Conservation (phyloP, 2,888 invertebrate genomes). For the Empis stercorea region DNA sequence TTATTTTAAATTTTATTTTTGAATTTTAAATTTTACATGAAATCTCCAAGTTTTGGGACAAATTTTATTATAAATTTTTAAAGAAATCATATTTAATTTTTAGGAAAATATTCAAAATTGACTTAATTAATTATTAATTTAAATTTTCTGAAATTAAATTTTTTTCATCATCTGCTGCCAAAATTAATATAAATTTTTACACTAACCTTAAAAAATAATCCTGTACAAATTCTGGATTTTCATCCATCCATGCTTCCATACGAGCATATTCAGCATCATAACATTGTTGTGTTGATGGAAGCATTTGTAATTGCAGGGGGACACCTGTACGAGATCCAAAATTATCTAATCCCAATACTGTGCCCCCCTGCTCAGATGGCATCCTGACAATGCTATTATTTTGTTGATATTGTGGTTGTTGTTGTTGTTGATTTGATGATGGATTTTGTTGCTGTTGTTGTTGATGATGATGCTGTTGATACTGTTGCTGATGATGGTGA, state of each 20-base stretch:
- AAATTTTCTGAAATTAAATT: no score
- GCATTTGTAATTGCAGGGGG: conserved; percentile 32
- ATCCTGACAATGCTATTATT: conserved; percentile 37
- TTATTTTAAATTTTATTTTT: no score
- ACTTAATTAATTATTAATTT: no score
- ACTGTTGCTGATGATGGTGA: no score
- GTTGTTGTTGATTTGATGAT: neutral
- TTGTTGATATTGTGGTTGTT: no score
- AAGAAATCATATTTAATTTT: no score
- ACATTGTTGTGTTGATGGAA: conserved; percentile 32
- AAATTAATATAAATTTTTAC: neutral
- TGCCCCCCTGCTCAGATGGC: conserved; percentile 50
- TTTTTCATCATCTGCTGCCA: no score
- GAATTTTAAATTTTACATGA: no score
- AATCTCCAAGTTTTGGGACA: no score
- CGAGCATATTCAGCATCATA: conserved; percentile 80
- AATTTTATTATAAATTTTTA: no score
- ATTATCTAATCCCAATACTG: conserved; percentile 49
- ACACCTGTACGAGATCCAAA: conserved; percentile 38
- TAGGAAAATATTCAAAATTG: no score
- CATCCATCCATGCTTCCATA: conserved; percentile 93
- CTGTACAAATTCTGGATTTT: conserved; percentile 89
- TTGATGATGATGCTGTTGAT: neutral
- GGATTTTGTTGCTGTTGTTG: neutral
- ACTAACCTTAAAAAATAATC: conserved; percentile 83